These are phyloP conservation scores for Limonius californicus DNA, from an alignment of 1,140 invertebrate species.

Conservation along the genomic window DNA sequence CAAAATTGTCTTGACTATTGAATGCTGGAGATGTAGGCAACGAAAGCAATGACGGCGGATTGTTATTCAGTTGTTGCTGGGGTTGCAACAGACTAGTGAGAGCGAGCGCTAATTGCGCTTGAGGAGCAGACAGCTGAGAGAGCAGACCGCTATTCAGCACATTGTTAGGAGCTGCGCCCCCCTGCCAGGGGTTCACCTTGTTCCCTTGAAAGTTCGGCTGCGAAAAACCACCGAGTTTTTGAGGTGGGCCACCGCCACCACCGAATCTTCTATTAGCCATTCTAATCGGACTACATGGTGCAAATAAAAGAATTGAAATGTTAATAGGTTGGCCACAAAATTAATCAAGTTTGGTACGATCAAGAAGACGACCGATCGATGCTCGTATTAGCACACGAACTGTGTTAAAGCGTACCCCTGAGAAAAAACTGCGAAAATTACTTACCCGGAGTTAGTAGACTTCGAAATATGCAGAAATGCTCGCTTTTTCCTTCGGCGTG, in stretches of 20 bases:
- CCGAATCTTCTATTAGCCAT: constrained; percentile 46
- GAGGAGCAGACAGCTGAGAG: constrained; percentile 39
- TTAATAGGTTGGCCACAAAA: not conserved
- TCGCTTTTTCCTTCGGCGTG: not conserved
- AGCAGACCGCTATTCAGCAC: constrained; percentile 31
- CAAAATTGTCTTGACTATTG: constrained; percentile 40
- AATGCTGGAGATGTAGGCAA: constrained; percentile 43
- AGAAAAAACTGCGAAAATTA: not conserved
- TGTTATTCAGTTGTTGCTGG: constrained; percentile 39
- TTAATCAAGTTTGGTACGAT: not conserved
- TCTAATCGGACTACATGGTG: constrained; percentile 12
- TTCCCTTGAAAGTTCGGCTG: constrained; percentile 39
- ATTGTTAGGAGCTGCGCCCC: constrained; percentile 34
- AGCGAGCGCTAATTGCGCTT: constrained; percentile 46
- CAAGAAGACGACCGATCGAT: constrained; percentile 3
- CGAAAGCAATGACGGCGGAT: constrained; percentile 46
- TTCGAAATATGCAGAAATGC: not conserved
- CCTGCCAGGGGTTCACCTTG: constrained; percentile 45
- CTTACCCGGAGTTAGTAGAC: not conserved
- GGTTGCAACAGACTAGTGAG: constrained; percentile 44
- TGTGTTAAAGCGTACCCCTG: not conserved
- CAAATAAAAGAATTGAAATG: not conserved
- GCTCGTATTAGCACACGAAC: not conserved
- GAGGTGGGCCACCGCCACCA: constrained; percentile 31
- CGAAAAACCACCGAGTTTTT: constrained; percentile 40